Evolutionary conservation across 2,113 vertebrate genomes (phyloP).

Genomic region (Dicaeum eximium): DNA sequence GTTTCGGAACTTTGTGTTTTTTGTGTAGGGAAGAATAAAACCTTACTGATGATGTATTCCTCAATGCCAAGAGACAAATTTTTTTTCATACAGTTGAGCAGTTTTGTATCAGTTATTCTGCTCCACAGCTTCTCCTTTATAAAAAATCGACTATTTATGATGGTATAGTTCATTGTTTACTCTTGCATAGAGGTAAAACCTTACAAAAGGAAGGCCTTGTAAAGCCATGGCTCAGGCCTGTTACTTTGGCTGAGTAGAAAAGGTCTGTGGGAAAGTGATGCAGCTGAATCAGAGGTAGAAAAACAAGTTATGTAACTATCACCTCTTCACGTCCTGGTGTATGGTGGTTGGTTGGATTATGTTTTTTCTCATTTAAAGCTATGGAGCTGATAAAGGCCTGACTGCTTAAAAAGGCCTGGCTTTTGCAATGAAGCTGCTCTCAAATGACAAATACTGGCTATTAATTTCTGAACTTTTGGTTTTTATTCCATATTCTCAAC

Average conservation of each 20-base stretch:
- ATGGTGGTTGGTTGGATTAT: neutral
- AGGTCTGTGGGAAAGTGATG: neutral
- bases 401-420: neutral
- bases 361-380: neutral
- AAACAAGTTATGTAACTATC: neutral
- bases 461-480: neutral
- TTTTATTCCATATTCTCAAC: neutral
- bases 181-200: neutral
- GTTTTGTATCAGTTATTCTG: neutral
- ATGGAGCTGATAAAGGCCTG: neutral
- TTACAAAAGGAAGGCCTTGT: neutral
- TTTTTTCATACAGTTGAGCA: neutral
- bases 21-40: neutral
- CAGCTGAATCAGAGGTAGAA: neutral
- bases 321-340: rapidly evolving
- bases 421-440: neutral
- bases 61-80: neutral
- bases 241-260: neutral
- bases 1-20: neutral
- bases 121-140: neutral
- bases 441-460: neutral
- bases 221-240: neutral
- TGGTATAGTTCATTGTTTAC: neutral
- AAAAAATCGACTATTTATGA: neutral
- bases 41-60: neutral